Evolutionary conservation across 2,888 invertebrate genomes (phyloP).

Genomic region (Poecilobothrus nobilitatus): DNA sequence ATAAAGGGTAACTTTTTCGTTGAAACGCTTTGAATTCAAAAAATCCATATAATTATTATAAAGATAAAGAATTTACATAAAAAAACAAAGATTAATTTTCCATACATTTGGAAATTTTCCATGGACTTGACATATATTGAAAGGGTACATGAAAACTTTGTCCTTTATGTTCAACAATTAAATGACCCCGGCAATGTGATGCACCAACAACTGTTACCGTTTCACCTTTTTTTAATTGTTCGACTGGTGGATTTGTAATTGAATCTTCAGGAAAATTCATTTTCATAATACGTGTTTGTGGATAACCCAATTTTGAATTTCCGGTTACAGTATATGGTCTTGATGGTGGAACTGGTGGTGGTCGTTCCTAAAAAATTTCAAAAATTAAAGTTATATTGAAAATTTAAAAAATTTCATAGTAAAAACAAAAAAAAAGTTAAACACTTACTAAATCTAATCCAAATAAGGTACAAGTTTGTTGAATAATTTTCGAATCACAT

Average conservation of each 20-base stretch:
- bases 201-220: conserved; percentile 81
- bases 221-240: conserved; percentile 69
- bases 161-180: conserved; percentile 74
- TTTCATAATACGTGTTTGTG: conserved; percentile 85
- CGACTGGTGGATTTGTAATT: conserved; percentile 32
- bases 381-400: conserved; percentile 13
- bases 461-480: conserved; percentile 82
- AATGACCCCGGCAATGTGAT: conserved; percentile 74
- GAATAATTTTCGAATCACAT: conserved; percentile 81
- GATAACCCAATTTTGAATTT: conserved; percentile 85
- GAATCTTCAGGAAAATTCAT: conserved; percentile 69
- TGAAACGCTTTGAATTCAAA: too few species aligned
- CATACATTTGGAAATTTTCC: not conserved
- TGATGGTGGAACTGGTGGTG: conserved; percentile 85
- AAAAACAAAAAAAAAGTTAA: conserved; percentile 7
- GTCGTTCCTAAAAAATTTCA: conserved; percentile 57
- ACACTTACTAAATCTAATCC: conserved; percentile 72
- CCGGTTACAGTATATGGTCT: conserved; percentile 84
- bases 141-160: conserved; percentile 70
- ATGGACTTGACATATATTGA: conserved; percentile 53
- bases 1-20: too few species aligned
- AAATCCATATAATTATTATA: too few species aligned
- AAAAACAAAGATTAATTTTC: not conserved
- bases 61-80: too few species aligned
- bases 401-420: conserved; percentile 9